Percentiles rank a stretch among this genome's conserved stretches.
Conservation (phyloP, 2,888 invertebrate species). For the Geotrupes spiniger region DNA sequence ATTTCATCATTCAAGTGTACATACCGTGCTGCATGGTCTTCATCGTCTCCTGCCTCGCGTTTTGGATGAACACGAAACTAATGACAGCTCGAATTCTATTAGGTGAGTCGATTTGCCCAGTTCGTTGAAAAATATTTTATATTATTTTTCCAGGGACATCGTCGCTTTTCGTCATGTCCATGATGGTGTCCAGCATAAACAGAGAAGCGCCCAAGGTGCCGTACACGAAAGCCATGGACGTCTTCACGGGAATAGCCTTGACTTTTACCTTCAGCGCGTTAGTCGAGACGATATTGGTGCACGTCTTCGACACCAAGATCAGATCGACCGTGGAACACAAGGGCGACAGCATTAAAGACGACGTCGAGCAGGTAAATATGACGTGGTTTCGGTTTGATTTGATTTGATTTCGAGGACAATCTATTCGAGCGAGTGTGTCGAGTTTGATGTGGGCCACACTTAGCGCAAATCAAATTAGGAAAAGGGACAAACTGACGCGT, state of each 20-base stretch:
- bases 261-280: constrained; percentile 25
- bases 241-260: constrained; percentile 27
- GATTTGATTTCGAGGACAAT: no score
- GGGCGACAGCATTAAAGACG: constrained; percentile 12
- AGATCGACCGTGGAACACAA: constrained; percentile 3
- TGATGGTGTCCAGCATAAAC: constrained; percentile 19
- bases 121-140: not conserved
- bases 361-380: constrained; percentile 15
- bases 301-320: constrained; percentile 16
- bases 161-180: constrained; percentile 20
- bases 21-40: constrained; percentile 95
- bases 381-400: no score
- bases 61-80: constrained; percentile 89
- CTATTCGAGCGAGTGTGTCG: no score
- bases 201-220: constrained; percentile 22
- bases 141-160: constrained; percentile 19
- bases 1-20: constrained; percentile 96
- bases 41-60: constrained; percentile 90
- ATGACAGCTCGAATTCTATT: constrained; percentile 85
- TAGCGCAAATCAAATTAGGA: no score
- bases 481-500: no score
- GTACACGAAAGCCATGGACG: constrained; percentile 26
- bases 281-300: constrained; percentile 26
- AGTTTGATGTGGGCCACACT: no score
- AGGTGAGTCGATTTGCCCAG: constrained; percentile 52